These are phyloP conservation scores for Meandrina meandrites DNA, from an alignment of 92 coral and sea anemone genomes.

Conservation along the genomic window DNA sequence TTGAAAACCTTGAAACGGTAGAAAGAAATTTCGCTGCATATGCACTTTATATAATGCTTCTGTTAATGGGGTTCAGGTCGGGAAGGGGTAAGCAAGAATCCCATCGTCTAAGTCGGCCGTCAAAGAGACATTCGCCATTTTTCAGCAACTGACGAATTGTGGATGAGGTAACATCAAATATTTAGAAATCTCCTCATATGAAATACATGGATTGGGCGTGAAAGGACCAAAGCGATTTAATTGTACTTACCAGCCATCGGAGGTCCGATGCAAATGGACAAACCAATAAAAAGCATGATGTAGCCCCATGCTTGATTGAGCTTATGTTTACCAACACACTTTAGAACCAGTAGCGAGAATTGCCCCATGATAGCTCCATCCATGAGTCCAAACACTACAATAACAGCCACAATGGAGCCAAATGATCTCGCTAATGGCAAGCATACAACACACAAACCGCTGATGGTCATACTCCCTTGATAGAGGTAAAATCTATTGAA, in stretches of 20 bases:
- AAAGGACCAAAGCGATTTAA: not conserved
- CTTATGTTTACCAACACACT: conserved; percentile 49
- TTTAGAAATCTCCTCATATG: not conserved
- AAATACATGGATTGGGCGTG: not conserved
- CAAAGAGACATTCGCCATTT: too few species aligned
- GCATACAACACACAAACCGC: conserved; percentile 44
- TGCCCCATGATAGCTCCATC: conserved; percentile 67
- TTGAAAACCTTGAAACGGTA: too few species aligned
- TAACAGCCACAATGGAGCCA: conserved; percentile 33
- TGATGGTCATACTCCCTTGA: conserved; percentile 51
- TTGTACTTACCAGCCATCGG: conserved; percentile 51
- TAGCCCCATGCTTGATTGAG: conserved; percentile 57
- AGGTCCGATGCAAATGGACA: conserved; percentile 30
- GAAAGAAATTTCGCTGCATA: too few species aligned
- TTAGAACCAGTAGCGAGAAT: conserved; percentile 53
- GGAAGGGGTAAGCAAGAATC: too few species aligned
- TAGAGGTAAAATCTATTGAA: conserved; percentile 57
- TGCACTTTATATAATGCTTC: too few species aligned
- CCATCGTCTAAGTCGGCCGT: too few species aligned
- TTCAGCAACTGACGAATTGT: too few species aligned
- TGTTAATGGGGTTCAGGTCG: too few species aligned
- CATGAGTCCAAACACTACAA: conserved; percentile 55
- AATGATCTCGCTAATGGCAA: conserved; percentile 38
- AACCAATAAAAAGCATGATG: conserved; percentile 3
- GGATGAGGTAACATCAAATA: too few species aligned